These are phyloP conservation scores for Gari tellinella DNA, from an alignment of 2,888 invertebrate species.

Conservation along the genomic window DNA sequence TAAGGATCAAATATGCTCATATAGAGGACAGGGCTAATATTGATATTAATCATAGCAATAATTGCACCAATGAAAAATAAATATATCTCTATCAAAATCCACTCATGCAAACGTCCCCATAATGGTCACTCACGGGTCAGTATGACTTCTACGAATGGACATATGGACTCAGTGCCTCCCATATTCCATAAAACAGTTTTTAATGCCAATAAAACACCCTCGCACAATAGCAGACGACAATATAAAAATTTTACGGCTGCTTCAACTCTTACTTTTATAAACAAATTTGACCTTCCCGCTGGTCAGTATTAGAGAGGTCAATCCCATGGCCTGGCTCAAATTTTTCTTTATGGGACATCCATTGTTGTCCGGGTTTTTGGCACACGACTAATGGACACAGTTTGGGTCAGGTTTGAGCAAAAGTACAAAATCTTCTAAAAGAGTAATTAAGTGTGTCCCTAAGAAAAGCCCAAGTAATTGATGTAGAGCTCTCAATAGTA, in stretches of 20 bases:
- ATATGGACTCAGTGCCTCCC: conserved; percentile 28
- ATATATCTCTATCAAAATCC: conserved; percentile 24
- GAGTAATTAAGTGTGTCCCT: conserved; percentile 43
- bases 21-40: too few relatives aligned
- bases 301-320: conserved; percentile 39
- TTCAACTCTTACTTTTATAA: conserved; percentile 53
- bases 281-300: conserved; percentile 49
- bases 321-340: conserved; percentile 56
- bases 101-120: conserved; percentile 26
- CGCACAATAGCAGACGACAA: conserved; percentile 46
- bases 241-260: conserved; percentile 32
- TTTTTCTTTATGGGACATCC: conserved; percentile 59
- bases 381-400: conserved; percentile 44
- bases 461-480: conserved; percentile 55
- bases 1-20: too few relatives aligned
- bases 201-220: conserved; percentile 46
- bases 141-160: conserved; percentile 44
- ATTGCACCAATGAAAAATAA: conserved; percentile 33
- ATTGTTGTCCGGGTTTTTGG: conserved; percentile 41
- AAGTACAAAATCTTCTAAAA: conserved; percentile 58
- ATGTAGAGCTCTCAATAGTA: conserved; percentile 49
- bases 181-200: conserved; percentile 38
- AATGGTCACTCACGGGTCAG: conserved; percentile 29
- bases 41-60: not conserved
- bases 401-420: conserved; percentile 32